Evolutionary conservation across 2,888 invertebrate genomes (phyloP), one percentile per base, ranked within the genome.

Genomic region (Drosophila neutralis): DNA sequence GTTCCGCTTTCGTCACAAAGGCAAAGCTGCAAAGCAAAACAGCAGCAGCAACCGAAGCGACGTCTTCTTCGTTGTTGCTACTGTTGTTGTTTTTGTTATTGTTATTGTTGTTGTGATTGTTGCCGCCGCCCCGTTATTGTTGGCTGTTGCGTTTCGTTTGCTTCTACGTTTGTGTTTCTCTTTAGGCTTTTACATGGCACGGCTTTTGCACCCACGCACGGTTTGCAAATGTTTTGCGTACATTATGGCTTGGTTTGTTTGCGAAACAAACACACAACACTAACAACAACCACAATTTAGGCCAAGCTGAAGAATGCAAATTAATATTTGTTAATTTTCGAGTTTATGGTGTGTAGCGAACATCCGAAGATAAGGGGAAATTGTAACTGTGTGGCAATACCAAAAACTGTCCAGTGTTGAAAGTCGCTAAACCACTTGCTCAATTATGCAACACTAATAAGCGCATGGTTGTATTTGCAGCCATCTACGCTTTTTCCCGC

Each of bases 101-200:
- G 49, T 53, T 62, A 62, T 56, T 67, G 35, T 69, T 77, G 38
- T 73, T 70, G 66, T 80, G 72, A 49, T 58, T 78, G 66, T 60
- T 65, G 81, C 67, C 79, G 82, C 84, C 83, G 82, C 82, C 83
- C 83, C 73, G 80, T 82, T 77, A 73, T 69, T 86, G 72, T 86
- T 59, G 33, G 69, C 64, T 73, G 54, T 61, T 66, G 51, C 33
- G 62, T 49, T 71, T 66, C 61, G 58, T 58, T 69, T 35, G 38
- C 60, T 58, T 42, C 60, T 58, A 40, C 45, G 68, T 59, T 69
- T 31, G 38, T 51, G 49, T 48, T 24, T 57, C 27, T 33, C 64
- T 45, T 38, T 42, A 38, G 49, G 21, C 13, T 35, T 65, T 80
- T 82, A 82, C 52, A 69, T 69, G 56, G 53, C 64, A 48, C 56